Base-by-base conservation (phyloP, 2,113 vertebrate species). In the Rhea americana region DNA sequence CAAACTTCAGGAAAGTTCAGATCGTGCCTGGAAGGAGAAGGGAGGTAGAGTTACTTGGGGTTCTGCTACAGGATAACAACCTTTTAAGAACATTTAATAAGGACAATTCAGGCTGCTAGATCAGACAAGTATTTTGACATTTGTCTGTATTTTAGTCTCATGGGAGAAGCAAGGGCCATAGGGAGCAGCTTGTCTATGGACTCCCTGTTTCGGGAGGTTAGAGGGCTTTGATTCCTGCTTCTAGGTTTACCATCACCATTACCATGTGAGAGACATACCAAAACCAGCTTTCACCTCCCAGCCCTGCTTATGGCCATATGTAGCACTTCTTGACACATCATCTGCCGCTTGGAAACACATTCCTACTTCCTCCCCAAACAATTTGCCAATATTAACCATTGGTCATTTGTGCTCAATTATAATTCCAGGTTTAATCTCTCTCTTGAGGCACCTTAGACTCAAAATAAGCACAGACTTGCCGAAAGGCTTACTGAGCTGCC, bases 61-160 rank as follows among this genome's bases (percentile, higher is more conserved):
- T 75, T 15, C 3, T 0, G 0, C 45, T 47, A 20, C 50, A 74
- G 0, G 1, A 24, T 15, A n/a, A 67, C 0, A 0, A 63, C 25
- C 59, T 68, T 61, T 55, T 55, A 28, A 43, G 71, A 17, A 51
- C 47, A 25, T 16, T 50, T 62, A 81, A 16, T 48, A 51, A 56
- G 68, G 32, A 53, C 41, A 76, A 53, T 11, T 58, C 39, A 12
- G 48, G 66, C 77, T 83, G 73, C 32, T 32, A 61, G 25, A 78
- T 7, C 12, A 79, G 25, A 25, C 2, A 19, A 41, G 7, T 25
- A 30, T 48, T 48, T 20, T 61, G 39, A 59, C 19, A 32, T 37
- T 72, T 48, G 30, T 26, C 63, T 22, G 0, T n/a, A 74, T 30
- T 81, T 74, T 28, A 45, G 48, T 45, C 37, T 68, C 37, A 41